Evolutionary conservation across 1,140 invertebrate genomes (phyloP), one percentile per base, ranked within the genome.

Genomic region (Solen grandis): DNA sequence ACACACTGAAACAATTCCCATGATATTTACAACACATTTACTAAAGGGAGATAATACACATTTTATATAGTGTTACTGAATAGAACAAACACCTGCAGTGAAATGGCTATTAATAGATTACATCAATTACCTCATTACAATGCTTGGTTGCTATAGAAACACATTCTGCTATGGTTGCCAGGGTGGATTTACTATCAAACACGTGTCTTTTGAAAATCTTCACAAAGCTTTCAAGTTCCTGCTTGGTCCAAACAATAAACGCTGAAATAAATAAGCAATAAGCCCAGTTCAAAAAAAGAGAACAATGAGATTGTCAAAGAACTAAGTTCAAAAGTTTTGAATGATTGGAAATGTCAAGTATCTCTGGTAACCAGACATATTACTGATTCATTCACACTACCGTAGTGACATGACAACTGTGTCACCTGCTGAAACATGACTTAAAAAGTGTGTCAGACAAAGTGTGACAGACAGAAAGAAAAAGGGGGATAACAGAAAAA

Each of bases 161-260:
- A 93, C 97, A 98, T 89, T 98, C 96, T 16, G 97, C 95, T 60
- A 99, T 94, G 3, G 95, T 95, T 60, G 95, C 95, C 73, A 98
- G 90, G 5, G 95, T 95, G 69, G 96, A 95, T 93, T 98, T 97
- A 19, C 97, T 96, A 84, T 87, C 96, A 90, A 99, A 98, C 25
- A 99, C 95, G 92, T 99, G 97, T 95, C 97, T 86, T 95, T 95
- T 90, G 96, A 96, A 95, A 95, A 96, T 92, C 93, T 95, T 90
- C 94, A 97, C 89, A 96, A 95, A 93, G 95, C 94, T 88, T 89
- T 95, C 95, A 57, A 99, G 92, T 93, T 99, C 97, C 82, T 95
- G 94, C 85, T 96, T 96, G 80, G 96, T 95, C 98, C 98, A 99
- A 1, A 98, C 96, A 81, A 98, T 95, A 84, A 98, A 95, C 81